Base-by-base conservation (phyloP, 1,140 invertebrate species). In the Drosophila neocordata region DNA sequence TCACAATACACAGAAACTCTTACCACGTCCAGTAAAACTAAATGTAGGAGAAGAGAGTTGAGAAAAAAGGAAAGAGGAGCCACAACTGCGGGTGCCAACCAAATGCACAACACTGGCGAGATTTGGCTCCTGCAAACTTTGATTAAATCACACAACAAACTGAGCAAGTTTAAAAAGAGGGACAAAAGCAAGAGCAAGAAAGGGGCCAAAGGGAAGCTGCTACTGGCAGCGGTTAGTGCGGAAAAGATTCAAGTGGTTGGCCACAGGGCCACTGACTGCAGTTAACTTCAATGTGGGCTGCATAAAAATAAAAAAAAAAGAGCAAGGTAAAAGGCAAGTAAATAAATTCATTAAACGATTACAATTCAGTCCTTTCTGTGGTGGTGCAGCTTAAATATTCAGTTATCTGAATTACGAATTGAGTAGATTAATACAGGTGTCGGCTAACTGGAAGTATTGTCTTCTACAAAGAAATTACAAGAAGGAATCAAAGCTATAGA, bases 291-390 rank as follows among this genome's bases (percentile, higher is more conserved):
- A 27, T 24, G 31, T 7, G 31, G 41, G 8, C 22, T 6, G 4
- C 27, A 31, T 31, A 31, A 31, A 31, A 31, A 31, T 31, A 31
- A 31, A 31, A 31, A 34, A 15, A 12, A 6, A 11, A 4, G 20
- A 2, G 56, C 13, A 52, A 27, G 59, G 52, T 44, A 62, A 27
- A 31, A 22, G 55, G 72, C 60, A 55, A 65, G 70, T 82, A 85
- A 78, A 85, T 87, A 85, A 85, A 87, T 85, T 85, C 83, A 85
- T 82, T 85, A 87, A 87, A 65, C 83, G 75, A 87, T 85, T 87
- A 82, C 65, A 58, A 68, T 70, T 73, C 44, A 73, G 73, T 69
- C 68, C 27, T 13, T 52, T 59, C 27, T 53, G 41, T 18, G 61
- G 15, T 62, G 65, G 70, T 83, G 68, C 53, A 68, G 67, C 72